These are phyloP conservation scores for Salticus scenicus DNA, from an alignment of 2,888 invertebrate species.

Conservation along the genomic window DNA sequence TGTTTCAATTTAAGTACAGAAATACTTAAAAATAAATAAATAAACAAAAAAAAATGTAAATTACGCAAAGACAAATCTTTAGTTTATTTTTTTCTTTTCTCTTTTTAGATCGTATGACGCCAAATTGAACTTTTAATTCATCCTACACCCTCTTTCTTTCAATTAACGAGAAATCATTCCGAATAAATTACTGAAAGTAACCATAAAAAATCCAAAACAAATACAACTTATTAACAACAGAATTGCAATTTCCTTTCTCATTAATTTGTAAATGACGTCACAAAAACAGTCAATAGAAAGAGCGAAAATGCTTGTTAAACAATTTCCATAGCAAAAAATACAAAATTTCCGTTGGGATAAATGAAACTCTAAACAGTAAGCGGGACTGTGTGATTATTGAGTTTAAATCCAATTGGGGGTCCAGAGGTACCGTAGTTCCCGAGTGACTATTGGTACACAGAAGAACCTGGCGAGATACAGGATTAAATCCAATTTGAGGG, in stretches of 20 bases:
- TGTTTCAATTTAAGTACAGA: too few species aligned
- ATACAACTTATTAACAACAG: neutral
- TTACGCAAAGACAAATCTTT: too few species aligned
- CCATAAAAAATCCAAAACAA: neutral
- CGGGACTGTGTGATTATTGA: conserved; percentile 57
- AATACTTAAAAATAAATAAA: too few species aligned
- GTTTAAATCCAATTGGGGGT: conserved; percentile 66
- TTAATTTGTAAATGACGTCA: conserved; percentile 19
- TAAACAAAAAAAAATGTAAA: too few species aligned
- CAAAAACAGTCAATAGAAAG: neutral
- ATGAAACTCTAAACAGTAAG: conserved; percentile 66
- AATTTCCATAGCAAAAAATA: neutral
- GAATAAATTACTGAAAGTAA: neutral
- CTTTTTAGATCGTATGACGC: too few species aligned
- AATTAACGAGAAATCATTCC: too few species aligned
- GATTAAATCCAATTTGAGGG: conserved; percentile 49
- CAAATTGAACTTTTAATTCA: too few species aligned
- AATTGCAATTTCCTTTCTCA: conserved; percentile 2
- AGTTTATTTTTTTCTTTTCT: too few species aligned
- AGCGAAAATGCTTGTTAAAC: neutral
- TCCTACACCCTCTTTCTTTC: neutral
- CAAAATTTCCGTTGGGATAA: conserved; percentile 33
- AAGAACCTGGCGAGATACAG: conserved; percentile 32
- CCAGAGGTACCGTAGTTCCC: neutral
- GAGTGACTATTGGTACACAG: conserved; percentile 40